These are phyloP conservation scores for Dolomedes plantarius DNA, from an alignment of 2,888 invertebrate species.

Conservation along the genomic window DNA sequence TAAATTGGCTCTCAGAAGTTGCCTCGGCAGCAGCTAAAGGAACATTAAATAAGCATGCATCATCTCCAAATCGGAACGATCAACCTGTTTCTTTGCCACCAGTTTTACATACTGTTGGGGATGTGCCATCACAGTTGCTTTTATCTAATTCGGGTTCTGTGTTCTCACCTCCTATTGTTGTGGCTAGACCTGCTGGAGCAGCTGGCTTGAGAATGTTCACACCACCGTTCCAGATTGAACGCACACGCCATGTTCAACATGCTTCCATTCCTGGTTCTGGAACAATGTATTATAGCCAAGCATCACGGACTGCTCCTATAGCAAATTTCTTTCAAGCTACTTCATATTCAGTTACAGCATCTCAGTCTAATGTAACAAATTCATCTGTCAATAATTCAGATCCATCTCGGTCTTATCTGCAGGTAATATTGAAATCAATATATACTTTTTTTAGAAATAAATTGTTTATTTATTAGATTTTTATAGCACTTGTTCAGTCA, in stretches of 20 bases:
- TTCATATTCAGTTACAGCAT: constrained; percentile 25
- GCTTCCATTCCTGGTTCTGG: constrained; percentile 25
- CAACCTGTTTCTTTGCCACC: neutral
- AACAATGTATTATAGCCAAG: constrained; percentile 54
- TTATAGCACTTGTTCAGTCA: too few species aligned
- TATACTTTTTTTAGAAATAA: neutral
- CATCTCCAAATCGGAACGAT: constrained; percentile 30
- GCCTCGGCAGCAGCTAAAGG: constrained; percentile 58
- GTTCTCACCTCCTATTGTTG: constrained; percentile 37
- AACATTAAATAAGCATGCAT: constrained; percentile 13
- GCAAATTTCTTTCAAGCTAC: constrained; percentile 49
- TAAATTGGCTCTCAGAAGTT: constrained; percentile 71
- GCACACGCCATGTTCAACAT: constrained; percentile 47
- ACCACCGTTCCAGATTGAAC: constrained; percentile 49
- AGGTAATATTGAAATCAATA: constrained; percentile 31
- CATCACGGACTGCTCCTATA: constrained; percentile 30
- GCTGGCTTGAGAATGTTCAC: constrained; percentile 48
- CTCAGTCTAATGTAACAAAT: constrained; percentile 20
- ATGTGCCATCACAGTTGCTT: constrained; percentile 23
- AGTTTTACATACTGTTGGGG: constrained; percentile 17
- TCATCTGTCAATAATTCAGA: constrained; percentile 12
- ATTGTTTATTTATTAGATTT: too few species aligned
- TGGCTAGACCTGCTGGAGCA: constrained; percentile 33
- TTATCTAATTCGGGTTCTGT: constrained; percentile 36
- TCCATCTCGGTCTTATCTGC: constrained; percentile 37